These are phyloP conservation scores for Sphenopsis melanotis DNA, from an alignment of 2,797 vertebrate species.

Conservation along the genomic window DNA sequence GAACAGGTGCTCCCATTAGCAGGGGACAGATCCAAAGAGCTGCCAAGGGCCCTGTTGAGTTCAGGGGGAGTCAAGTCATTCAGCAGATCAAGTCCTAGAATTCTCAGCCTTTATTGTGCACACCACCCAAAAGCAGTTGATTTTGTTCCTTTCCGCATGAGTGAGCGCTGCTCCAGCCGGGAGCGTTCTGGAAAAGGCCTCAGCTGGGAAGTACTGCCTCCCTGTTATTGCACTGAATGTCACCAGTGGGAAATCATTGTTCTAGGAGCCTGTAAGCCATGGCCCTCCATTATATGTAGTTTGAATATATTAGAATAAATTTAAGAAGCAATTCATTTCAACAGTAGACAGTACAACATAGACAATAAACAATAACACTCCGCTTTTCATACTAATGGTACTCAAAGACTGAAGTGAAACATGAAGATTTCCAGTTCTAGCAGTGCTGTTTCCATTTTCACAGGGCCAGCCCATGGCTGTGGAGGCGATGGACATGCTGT, in stretches of 20 bases:
- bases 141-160: not conserved
- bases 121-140: not conserved
- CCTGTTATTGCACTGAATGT: not conserved
- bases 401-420: not conserved
- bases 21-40: not conserved
- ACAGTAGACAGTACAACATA: not conserved
- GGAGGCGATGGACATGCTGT: not conserved
- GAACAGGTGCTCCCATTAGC: not conserved
- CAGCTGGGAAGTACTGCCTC: not conserved
- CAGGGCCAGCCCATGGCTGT: not conserved
- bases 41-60: not conserved
- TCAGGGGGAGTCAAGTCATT: not conserved
- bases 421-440: not conserved
- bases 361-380: not conserved
- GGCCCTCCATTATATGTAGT: not conserved
- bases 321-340: conserved; percentile 33
- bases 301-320: conserved; percentile 46
- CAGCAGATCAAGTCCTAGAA: not conserved
- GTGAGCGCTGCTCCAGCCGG: not conserved
- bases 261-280: not conserved
- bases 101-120: not conserved
- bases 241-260: conserved; percentile 2
- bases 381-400: not conserved
- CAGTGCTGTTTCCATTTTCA: not conserved
- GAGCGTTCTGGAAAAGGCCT: not conserved